Base-by-base conservation (phyloP, 2,888 invertebrate species). In the Amblyjoppa fuscipennis region DNA sequence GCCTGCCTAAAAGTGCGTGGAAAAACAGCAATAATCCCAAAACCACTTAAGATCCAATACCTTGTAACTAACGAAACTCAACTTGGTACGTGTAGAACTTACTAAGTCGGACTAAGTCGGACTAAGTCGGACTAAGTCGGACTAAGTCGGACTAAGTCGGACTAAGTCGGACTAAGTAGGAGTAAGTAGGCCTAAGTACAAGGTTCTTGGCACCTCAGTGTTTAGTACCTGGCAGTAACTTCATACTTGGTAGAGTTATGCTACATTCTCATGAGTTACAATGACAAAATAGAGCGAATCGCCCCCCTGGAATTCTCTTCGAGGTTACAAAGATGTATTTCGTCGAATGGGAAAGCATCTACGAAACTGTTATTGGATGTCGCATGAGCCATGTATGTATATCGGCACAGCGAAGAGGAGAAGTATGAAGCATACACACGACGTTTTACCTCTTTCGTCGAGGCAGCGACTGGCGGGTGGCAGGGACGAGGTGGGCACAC, bases 361-460 rank as follows among this genome's bases (percentile, higher is more conserved):
- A 0, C 13, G 49, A 64, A 64, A 64, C 49, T 31, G 51, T 75
- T 64, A 75, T 49, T 64, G 28, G 41, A 7, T 49, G 59, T 13
- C 11, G 56, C 31, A 73, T 73, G 5, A 38, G 13, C 53, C 38
- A 4, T 53, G 20, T 38, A 56, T 38, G 13, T 73, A n/a, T 13
- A n/a, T 34, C 61, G 34, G 61, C 61, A 59, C 16, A 16, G 28
- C 28, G 49, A 75, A 75, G 31, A n/a, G 16, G 7, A 28, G 45
- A 75, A 74, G 45, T 56, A 31, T 45, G 61, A 61, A 59, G 41
- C 28, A 28, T 64, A 53, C 59, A 66, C 70, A 49, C 64, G 51
- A 74, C 68, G 78, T 78, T 85, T 79, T 28, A 51, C 59, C 51
- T 69, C 59, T 75, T 53, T 74, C 31, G 61, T 28, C 74, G 74